Evolutionary conservation across 1,140 invertebrate species (phyloP).

Genomic region (Pseudomyrmex pallidus): DNA sequence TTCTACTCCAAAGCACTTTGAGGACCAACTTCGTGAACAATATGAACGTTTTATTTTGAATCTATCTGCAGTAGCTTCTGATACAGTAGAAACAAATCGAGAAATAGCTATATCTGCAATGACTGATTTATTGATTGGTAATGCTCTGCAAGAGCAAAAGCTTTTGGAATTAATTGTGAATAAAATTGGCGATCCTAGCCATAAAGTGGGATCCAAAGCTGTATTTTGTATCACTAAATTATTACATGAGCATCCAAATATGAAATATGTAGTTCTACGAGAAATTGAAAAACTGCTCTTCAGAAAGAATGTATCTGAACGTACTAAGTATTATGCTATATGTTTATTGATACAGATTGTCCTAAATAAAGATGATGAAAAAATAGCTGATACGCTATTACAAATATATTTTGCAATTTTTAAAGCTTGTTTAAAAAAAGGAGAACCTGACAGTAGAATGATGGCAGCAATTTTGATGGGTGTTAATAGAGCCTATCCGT

Average conservation of each 20-base stretch:
- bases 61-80: slow-evolving; percentile 88
- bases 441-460: slow-evolving; percentile 95
- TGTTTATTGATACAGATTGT: slow-evolving; percentile 95
- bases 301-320: slow-evolving; percentile 92
- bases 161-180: slow-evolving; percentile 94
- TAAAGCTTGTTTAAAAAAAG: slow-evolving; percentile 95
- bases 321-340: slow-evolving; percentile 97
- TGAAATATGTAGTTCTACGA: slow-evolving; percentile 94
- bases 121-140: slow-evolving; percentile 91
- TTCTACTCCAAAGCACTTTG: slow-evolving; percentile 89
- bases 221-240: slow-evolving; percentile 94
- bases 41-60: slow-evolving; percentile 91
- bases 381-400: slow-evolving; percentile 93
- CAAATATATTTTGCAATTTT: slow-evolving; percentile 98
- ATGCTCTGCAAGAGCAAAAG: slow-evolving; percentile 95
- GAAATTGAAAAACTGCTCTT: slow-evolving; percentile 97
- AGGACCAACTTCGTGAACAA: slow-evolving; percentile 92
- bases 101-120: slow-evolving; percentile 92
- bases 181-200: slow-evolving; percentile 97
- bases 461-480: slow-evolving; percentile 96
- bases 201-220: slow-evolving; percentile 94
- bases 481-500: slow-evolving; percentile 95
- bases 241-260: slow-evolving; percentile 94
- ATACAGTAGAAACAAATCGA: slow-evolving; percentile 92
- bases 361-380: slow-evolving; percentile 89